Evolutionary conservation across 2,113 vertebrate species (phyloP).

Genomic region (Gnathonemus longibarbis): DNA sequence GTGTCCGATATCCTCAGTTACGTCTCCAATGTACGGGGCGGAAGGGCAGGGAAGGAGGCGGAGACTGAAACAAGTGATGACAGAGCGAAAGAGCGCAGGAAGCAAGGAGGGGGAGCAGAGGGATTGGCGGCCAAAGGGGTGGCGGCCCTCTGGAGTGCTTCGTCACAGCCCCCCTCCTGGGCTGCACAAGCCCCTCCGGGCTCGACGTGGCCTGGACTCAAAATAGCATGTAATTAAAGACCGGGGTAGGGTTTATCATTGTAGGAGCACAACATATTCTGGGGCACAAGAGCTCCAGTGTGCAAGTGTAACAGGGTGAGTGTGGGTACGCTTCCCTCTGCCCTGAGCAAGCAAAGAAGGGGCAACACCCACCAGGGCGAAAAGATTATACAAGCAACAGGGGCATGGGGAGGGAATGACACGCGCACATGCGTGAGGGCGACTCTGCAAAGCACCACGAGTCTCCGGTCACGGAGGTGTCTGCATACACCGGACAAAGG

Average conservation of each 20-base stretch:
- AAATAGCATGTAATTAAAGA: slow-evolving; percentile 14
- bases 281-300: background rate
- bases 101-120: background rate
- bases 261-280: background rate
- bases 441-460: background rate
- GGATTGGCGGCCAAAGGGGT: background rate
- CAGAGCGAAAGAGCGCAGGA: background rate
- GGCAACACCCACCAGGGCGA: background rate
- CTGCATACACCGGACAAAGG: background rate
- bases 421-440: background rate
- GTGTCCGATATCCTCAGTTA: background rate
- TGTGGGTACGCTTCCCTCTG: background rate
- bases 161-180: background rate
- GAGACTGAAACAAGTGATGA: background rate
- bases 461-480: background rate
- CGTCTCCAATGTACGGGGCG: background rate
- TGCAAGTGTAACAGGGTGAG: background rate
- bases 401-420: background rate
- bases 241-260: background rate
- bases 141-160: background rate
- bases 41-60: background rate
- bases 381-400: background rate
- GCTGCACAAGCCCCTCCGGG: background rate
- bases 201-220: background rate
- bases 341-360: background rate